Percentiles rank a stretch among this genome's conserved stretches.
phyloP scores from a whole-genome alignment of 2,113 vertebrate genomes.

The Hippocampus guttulatus region DNA sequence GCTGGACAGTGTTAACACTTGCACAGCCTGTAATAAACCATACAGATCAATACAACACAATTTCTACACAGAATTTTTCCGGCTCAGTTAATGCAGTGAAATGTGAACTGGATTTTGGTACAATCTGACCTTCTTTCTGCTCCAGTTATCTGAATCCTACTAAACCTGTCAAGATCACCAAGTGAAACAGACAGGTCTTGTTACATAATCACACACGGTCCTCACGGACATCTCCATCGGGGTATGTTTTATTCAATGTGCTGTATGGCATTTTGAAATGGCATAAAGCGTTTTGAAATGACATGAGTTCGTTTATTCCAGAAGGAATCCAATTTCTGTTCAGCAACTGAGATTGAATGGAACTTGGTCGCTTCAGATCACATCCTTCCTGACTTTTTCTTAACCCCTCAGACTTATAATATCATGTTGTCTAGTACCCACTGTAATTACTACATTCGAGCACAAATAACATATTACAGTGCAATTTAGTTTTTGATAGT shows the following conservation, averaged over 20 bases:
- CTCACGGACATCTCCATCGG: constrained; percentile 4
- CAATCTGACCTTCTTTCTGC: constrained; percentile 33
- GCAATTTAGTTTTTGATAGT: no score
- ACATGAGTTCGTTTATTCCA: not conserved
- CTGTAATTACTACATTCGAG: not conserved
- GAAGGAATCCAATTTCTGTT: not conserved
- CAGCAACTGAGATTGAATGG: not conserved
- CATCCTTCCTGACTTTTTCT: not conserved
- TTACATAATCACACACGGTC: constrained; percentile 5
- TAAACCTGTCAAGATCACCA: constrained; percentile 9
- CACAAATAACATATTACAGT: no score
- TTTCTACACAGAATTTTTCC: constrained; percentile 53
- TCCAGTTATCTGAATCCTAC: constrained; percentile 13
- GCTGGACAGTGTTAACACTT: constrained; percentile 48
- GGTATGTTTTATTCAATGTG: not conserved
- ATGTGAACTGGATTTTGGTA: constrained; percentile 34
- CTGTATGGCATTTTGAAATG: not conserved
- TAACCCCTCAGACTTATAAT: not conserved
- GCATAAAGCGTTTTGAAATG: not conserved
- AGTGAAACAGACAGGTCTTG: constrained; percentile 7
- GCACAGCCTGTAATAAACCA: constrained; percentile 56
- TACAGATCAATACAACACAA: constrained; percentile 52
- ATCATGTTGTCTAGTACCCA: not conserved
- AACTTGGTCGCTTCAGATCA: not conserved
- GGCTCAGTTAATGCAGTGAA: constrained; percentile 29